Evolutionary conservation across 1,140 invertebrate species (phyloP).

Genomic region (Rhizoglyphus robini): DNA sequence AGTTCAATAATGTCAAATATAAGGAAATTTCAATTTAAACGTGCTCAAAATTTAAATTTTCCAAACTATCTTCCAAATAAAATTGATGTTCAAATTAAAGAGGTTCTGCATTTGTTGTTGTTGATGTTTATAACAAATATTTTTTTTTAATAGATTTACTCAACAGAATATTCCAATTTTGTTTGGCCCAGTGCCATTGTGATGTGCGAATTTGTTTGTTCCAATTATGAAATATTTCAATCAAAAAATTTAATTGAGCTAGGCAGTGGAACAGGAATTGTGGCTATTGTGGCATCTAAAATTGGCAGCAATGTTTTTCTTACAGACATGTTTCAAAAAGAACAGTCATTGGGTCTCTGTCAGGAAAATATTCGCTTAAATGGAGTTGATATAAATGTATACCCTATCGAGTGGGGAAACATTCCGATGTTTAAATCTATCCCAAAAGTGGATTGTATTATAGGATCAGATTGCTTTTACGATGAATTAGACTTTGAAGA

Average conservation of each 20-base stretch:
- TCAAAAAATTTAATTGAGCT: not conserved
- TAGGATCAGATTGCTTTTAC: slow-evolving; percentile 6
- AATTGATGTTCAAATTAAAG: not conserved
- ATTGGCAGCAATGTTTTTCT: slow-evolving; percentile 3
- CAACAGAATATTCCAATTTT: not conserved
- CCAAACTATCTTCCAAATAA: not conserved
- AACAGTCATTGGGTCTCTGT: not conserved
- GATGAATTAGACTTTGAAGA: slow-evolving; percentile 11
- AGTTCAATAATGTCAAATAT: not conserved
- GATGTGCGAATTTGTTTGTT: not conserved
- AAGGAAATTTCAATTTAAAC: not conserved
- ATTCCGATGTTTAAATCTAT: not conserved
- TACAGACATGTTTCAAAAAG: not conserved
- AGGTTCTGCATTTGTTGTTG: too few species aligned
- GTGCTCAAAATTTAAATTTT: not conserved
- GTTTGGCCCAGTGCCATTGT: slow-evolving; percentile 1
- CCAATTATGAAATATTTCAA: not conserved
- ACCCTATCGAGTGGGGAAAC: slow-evolving; percentile 1
- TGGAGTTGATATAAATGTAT: not conserved
- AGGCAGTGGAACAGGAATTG: slow-evolving; percentile 7
- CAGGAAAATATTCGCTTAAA: not conserved
- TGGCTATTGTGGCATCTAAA: not conserved
- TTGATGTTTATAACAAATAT: too few species aligned
- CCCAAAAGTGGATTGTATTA: not conserved
- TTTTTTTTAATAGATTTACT: too few species aligned